A percentile compares a stretch with the other conserved stretches of the same genome.
These are phyloP conservation scores for Polydrusus cervinus DNA, from an alignment of 2,888 invertebrate genomes.

Conservation along the genomic window DNA sequence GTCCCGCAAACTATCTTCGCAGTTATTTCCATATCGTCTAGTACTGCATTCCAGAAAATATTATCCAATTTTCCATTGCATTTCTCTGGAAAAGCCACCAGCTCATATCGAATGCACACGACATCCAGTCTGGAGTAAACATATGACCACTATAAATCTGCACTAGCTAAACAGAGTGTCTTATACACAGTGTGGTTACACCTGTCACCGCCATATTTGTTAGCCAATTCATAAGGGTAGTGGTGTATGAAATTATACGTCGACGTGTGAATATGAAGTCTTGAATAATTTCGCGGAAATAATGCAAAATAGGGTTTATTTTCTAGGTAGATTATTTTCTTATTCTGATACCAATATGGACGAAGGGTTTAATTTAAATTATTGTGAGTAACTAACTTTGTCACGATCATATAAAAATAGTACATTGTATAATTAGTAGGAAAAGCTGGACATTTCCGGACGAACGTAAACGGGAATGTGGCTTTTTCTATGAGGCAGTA, in stretches of 20 bases:
- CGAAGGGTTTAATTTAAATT: no score
- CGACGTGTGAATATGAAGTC: constrained; percentile 5
- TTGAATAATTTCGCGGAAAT: not conserved
- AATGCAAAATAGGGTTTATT: not conserved
- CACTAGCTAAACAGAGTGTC: constrained; percentile 31
- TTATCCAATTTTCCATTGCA: constrained; percentile 13
- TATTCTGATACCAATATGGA: no score
- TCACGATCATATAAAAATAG: no score
- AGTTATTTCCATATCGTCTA: no score
- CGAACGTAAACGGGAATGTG: no score
- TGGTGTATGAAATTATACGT: constrained; percentile 18
- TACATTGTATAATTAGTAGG: no score
- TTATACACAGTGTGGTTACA: constrained; percentile 33
- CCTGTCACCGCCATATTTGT: constrained; percentile 43
- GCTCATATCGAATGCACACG: constrained; percentile 29
- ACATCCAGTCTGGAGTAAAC: constrained; percentile 19
- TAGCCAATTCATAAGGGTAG: constrained; percentile 28
- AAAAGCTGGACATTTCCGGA: no score
- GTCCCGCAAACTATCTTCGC: no score
- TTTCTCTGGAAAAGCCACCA: not conserved
- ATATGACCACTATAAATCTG: constrained; percentile 29
- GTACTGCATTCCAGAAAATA: not conserved
- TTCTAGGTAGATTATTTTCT: not conserved
- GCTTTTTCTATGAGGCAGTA: no score
- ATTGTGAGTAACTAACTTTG: no score